phyloP scores from a whole-genome alignment of 2,888 invertebrate species.

The Zeuzera pyrina region DNA sequence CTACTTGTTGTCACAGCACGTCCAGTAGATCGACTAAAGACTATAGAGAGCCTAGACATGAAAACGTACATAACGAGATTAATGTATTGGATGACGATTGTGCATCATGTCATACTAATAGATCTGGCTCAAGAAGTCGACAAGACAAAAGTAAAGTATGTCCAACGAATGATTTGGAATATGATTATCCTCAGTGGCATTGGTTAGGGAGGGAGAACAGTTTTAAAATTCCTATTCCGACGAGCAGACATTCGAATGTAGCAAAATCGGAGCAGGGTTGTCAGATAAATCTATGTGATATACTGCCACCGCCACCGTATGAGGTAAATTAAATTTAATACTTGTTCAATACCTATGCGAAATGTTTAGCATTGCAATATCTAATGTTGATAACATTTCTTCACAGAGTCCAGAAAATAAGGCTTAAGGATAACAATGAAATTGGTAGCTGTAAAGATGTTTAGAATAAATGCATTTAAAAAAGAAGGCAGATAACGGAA shows the following conservation, averaged over 20 bases:
- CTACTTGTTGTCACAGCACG: slow-evolving; percentile 65
- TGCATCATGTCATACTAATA: slow-evolving; percentile 60
- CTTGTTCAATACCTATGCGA: too few relatives aligned
- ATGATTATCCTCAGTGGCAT: slow-evolving; percentile 68
- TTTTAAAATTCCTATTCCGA: slow-evolving; percentile 68
- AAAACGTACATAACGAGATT: slow-evolving; percentile 55
- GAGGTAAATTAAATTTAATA: slow-evolving; percentile 61
- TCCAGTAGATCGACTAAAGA: slow-evolving; percentile 66
- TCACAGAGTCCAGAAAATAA: slow-evolving; percentile 64
- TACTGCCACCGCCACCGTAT: slow-evolving; percentile 76
- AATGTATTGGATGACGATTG: slow-evolving; percentile 61
- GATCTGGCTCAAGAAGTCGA: slow-evolving; percentile 61
- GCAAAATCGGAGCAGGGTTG: slow-evolving; percentile 66
- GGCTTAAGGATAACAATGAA: slow-evolving; percentile 26
- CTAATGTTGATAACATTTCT: slow-evolving; percentile 11
- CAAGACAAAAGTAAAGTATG: slow-evolving; percentile 69
- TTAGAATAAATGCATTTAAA: slow-evolving; percentile 13
- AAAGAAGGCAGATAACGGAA: slow-evolving; percentile 21
- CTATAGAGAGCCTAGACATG: slow-evolving; percentile 58
- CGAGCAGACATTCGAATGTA: slow-evolving; percentile 60
- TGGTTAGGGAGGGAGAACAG: slow-evolving; percentile 68
- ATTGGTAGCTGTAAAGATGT: slow-evolving; percentile 21
- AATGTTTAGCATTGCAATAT: slow-evolving; percentile 21
- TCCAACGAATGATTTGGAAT: slow-evolving; percentile 64
- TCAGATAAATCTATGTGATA: slow-evolving; percentile 77